phyloP scores from a whole-genome alignment of 2,888 invertebrate genomes.

The Hemithea aestivaria region DNA sequence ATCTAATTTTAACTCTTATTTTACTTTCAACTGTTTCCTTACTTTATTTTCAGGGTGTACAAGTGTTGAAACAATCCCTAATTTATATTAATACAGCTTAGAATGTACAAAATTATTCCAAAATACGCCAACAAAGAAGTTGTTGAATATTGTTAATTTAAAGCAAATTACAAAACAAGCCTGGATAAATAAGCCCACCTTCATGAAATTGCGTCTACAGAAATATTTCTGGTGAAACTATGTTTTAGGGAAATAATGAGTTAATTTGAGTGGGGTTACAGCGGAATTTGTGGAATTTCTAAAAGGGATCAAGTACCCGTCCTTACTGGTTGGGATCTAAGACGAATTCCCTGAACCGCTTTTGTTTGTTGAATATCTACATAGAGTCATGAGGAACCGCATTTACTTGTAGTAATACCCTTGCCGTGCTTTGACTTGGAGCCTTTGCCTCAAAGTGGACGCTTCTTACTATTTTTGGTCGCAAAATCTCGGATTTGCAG shows the following conservation, averaged over 20 bases:
- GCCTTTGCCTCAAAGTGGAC: slow-evolving; percentile 18
- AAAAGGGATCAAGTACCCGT: slow-evolving; percentile 46
- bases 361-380: slow-evolving; percentile 24
- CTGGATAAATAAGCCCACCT: slow-evolving; percentile 2
- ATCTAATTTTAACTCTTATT: slow-evolving; percentile 1
- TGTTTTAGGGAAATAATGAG: slow-evolving; percentile 47
- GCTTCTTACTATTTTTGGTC: slow-evolving; percentile 9
- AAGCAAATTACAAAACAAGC: background rate
- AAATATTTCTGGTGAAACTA: slow-evolving; percentile 34
- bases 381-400: slow-evolving; percentile 21
- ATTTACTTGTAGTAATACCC: slow-evolving; percentile 12
- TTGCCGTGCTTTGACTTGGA: slow-evolving; percentile 14
- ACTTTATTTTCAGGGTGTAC: no score
- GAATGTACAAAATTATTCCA: no score
- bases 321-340: slow-evolving; percentile 42
- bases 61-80: no score
- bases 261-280: slow-evolving; percentile 51
- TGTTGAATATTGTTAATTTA: no score
- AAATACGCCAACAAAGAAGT: no score
- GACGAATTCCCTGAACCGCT: slow-evolving; percentile 36
- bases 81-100: no score
- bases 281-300: slow-evolving; percentile 43
- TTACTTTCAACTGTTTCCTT: no score
- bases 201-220: slow-evolving; percentile 10
- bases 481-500: background rate